Conservation (phyloP, 2,113 vertebrate genomes). For the Macheiramphus alcinus region DNA sequence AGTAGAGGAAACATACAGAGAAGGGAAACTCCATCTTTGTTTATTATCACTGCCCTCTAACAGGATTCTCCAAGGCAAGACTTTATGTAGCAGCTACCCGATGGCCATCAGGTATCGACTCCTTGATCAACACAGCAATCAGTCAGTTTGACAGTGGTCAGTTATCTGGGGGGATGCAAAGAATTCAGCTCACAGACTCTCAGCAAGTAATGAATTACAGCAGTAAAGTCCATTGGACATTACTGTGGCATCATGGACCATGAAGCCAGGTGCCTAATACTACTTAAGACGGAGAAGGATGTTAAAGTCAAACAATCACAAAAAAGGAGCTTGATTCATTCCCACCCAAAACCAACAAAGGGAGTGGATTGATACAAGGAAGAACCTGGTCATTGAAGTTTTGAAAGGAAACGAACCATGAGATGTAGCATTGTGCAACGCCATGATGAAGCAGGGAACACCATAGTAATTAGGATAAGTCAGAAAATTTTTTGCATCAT, state of each 20-base stretch:
- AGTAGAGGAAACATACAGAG: neutral
- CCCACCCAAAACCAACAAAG: neutral
- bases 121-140: neutral
- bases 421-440: neutral
- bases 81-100: rapidly evolving
- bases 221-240: neutral
- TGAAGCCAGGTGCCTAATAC: neutral
- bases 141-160: neutral
- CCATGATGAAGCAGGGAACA: neutral
- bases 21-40: neutral
- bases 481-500: neutral
- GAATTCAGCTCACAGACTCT: neutral
- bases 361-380: neutral
- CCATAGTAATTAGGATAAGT: neutral
- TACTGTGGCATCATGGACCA: neutral
- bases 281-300: neutral
- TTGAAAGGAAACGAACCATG: neutral
- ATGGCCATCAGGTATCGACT: neutral
- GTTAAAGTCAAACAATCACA: neutral
- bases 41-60: neutral
- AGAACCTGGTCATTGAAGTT: neutral
- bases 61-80: neutral
- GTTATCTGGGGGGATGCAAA: neutral
- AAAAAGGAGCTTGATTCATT: neutral
- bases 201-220: neutral